Evolutionary conservation across 2,113 vertebrate genomes (phyloP).

Genomic region (Nestor notabilis): DNA sequence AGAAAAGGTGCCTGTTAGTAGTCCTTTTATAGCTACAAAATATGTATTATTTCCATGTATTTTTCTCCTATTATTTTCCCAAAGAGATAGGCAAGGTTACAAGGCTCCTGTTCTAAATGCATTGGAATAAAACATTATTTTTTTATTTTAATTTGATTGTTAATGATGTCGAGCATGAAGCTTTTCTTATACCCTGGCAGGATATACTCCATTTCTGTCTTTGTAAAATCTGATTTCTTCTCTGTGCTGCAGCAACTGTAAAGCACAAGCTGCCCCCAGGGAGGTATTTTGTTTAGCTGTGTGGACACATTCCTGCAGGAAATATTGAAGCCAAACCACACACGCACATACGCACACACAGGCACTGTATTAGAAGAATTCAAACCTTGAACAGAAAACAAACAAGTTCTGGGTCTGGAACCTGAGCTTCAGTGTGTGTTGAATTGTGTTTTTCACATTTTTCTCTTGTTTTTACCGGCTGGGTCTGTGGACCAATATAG

Average conservation of each 20-base stretch:
- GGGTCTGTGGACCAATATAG: not conserved
- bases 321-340: slow-evolving; percentile 54
- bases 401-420: not conserved
- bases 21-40: not conserved
- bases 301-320: slow-evolving; percentile 55
- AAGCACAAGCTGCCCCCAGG: slow-evolving; percentile 42
- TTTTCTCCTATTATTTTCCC: not conserved
- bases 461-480: not conserved
- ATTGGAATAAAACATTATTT: not conserved
- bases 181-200: slow-evolving; percentile 12
- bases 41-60: not conserved
- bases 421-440: not conserved
- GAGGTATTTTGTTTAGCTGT: slow-evolving; percentile 53
- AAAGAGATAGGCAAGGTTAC: not conserved
- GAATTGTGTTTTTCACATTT: not conserved
- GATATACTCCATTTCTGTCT: slow-evolving; percentile 24
- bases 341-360: not conserved
- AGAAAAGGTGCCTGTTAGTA: not conserved
- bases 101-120: not conserved
- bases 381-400: not conserved
- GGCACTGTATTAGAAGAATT: not conserved
- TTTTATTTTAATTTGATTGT: not conserved
- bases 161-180: slow-evolving; percentile 30
- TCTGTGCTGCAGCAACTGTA: not conserved
- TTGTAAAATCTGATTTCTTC: slow-evolving; percentile 46